Percentiles rank a stretch among this genome's conserved stretches.
phyloP scores from a whole-genome alignment of 2,113 vertebrate species.

The Sphyrna mokarran region DNA sequence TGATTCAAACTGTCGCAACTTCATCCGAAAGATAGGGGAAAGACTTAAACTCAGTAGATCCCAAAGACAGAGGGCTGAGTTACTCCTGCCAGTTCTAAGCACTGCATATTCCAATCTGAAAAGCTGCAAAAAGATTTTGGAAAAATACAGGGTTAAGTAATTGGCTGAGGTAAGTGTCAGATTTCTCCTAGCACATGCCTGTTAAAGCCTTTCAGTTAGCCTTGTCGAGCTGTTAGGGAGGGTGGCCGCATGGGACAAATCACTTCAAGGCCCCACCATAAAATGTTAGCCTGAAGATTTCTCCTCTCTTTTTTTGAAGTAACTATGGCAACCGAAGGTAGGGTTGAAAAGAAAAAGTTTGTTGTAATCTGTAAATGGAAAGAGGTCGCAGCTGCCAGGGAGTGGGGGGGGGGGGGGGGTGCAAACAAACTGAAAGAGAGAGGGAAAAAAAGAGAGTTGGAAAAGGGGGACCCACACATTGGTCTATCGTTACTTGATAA shows the following conservation, averaged over 20 bases:
- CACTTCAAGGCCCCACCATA: constrained; percentile 17
- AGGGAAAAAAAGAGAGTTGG: not conserved
- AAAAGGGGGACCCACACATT: not conserved
- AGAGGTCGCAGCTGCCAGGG: not conserved
- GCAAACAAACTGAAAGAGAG: not conserved
- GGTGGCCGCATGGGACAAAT: not conserved
- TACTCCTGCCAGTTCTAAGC: not conserved
- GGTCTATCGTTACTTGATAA: not conserved
- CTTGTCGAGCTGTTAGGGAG: not conserved
- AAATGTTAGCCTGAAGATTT: constrained; percentile 21
- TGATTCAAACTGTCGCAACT: not conserved
- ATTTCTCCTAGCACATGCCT: constrained; percentile 4
- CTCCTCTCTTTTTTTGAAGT: not conserved
- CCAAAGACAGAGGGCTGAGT: not conserved
- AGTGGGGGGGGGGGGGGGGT: not conserved
- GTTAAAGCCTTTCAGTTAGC: constrained; percentile 10
- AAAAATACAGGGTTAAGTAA: constrained; percentile 28
- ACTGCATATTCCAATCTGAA: not conserved
- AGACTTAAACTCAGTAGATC: not conserved
- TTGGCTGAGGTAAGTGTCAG: constrained; percentile 28
- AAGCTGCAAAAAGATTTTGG: not conserved
- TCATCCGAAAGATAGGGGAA: not conserved
- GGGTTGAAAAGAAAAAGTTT: not conserved
- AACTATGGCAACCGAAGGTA: constrained; percentile 23
- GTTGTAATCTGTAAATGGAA: constrained; percentile 11